Percentiles rank a stretch among this genome's conserved stretches.
Conservation (phyloP, 2,888 invertebrate species). For the Drosophila aldrichi region DNA sequence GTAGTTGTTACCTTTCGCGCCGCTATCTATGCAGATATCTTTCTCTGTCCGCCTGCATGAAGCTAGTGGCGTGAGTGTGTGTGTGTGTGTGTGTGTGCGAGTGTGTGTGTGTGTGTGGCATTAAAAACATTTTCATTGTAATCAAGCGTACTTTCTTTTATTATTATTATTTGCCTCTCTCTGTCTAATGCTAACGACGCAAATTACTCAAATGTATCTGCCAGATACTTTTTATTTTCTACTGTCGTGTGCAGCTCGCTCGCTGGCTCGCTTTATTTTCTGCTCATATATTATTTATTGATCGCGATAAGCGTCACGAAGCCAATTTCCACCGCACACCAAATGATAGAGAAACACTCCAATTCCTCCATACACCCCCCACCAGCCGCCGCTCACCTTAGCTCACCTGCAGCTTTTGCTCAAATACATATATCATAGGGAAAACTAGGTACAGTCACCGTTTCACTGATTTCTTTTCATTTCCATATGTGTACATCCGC, state of each 20-base stretch:
- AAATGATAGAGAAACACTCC: slow-evolving; percentile 66
- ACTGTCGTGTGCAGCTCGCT: slow-evolving; percentile 52
- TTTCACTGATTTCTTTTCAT: slow-evolving; percentile 43
- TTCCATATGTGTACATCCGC: slow-evolving; percentile 35
- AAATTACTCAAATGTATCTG: slow-evolving; percentile 83
- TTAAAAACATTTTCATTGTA: slow-evolving; percentile 81
- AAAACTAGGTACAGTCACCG: slow-evolving; percentile 44
- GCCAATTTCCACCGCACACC: slow-evolving; percentile 75
- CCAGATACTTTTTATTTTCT: slow-evolving; percentile 72
- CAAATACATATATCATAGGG: slow-evolving; percentile 4
- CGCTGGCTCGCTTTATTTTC: slow-evolving; percentile 28
- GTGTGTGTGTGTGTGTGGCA: slow-evolving; percentile 48
- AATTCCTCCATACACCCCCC: slow-evolving; percentile 8
- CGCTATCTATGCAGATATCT: slow-evolving; percentile 78
- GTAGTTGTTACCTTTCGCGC: slow-evolving; percentile 55
- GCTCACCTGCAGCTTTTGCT: slow-evolving; percentile 27
- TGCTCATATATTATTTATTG: slow-evolving; percentile 84
- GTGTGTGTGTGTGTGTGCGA: slow-evolving; percentile 7
- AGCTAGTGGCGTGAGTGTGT: slow-evolving; percentile 10
- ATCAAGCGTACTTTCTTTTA: slow-evolving; percentile 81
- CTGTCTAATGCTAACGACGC: slow-evolving; percentile 70
- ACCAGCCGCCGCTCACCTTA: not conserved
- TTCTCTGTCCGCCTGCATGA: slow-evolving; percentile 58
- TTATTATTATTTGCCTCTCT: slow-evolving; percentile 75
- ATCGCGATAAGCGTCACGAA: slow-evolving; percentile 85